A percentile compares a stretch with the other conserved stretches of the same genome.
Conservation (phyloP, 2,113 vertebrate genomes). For the Rousettus leschenaultii region DNA sequence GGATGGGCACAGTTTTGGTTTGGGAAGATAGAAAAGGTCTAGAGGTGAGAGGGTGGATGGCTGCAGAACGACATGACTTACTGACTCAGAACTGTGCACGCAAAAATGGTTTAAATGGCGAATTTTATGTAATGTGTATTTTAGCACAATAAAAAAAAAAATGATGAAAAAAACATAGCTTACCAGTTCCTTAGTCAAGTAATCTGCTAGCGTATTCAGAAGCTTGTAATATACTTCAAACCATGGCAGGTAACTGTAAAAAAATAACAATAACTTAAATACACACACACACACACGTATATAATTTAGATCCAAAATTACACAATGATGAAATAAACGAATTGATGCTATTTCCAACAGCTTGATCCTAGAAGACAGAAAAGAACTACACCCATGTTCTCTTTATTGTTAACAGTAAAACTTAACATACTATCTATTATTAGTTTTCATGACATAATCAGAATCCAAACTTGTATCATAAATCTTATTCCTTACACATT, state of each 20-base stretch:
- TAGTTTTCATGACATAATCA: background rate
- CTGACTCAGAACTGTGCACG: background rate
- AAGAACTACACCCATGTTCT: background rate
- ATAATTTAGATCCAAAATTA: background rate
- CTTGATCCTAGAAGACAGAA: background rate
- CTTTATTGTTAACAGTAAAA: background rate
- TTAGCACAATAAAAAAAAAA: background rate
- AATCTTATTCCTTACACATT: background rate
- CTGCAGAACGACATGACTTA: background rate
- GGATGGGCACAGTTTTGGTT: background rate
- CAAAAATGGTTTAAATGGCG: background rate
- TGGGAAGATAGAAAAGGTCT: background rate
- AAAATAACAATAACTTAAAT: background rate
- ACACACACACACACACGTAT: too few relatives aligned
- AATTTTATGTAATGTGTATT: background rate
- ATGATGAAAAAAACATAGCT: slow-evolving; percentile 17
- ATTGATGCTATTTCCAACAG: background rate
- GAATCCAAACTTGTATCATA: background rate
- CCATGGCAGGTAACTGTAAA: slow-evolving; percentile 96
- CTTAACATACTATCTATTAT: background rate
- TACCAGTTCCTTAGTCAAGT: slow-evolving; percentile 96
- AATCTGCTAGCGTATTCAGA: slow-evolving; percentile 97
- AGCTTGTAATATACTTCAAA: slow-evolving; percentile 99
- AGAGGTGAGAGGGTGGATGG: background rate
- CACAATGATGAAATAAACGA: background rate